phyloP scores from a whole-genome alignment of 2,113 vertebrate genomes.

The Limanda limanda region DNA sequence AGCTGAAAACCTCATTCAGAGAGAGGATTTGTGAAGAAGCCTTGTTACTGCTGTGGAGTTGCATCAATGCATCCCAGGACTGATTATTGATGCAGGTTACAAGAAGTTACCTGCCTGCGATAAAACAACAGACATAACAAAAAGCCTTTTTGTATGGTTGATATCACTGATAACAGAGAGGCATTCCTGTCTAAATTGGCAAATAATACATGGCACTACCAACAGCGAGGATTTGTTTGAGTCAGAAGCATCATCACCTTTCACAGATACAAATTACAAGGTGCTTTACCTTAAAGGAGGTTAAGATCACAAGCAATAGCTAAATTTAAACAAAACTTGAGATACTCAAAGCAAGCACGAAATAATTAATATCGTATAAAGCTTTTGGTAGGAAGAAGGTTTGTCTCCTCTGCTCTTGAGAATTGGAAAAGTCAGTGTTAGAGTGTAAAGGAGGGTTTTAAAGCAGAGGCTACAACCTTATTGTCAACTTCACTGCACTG shows the following conservation, averaged over 20 bases:
- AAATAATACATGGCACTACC: no score
- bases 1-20: background rate
- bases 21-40: background rate
- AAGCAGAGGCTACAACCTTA: constrained; percentile 22
- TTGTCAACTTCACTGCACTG: constrained; percentile 39
- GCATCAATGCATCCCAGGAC: background rate
- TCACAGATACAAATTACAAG: no score
- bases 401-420: background rate
- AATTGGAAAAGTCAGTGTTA: background rate
- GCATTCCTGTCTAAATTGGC: no score
- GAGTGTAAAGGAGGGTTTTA: constrained; percentile 25
- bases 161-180: no score
- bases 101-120: no score
- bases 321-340: background rate
- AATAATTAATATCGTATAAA: background rate
- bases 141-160: no score
- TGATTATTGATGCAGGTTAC: no score
- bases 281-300: no score
- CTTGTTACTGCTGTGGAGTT: background rate
- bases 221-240: no score
- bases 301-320: no score
- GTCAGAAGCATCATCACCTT: no score
- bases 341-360: background rate
- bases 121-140: no score
- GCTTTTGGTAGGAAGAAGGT: background rate